A percentile compares a stretch with the other conserved stretches of the same genome.
These are phyloP conservation scores for Vulpes lagopus DNA, from an alignment of 2,113 vertebrate genomes.

Conservation along the genomic window DNA sequence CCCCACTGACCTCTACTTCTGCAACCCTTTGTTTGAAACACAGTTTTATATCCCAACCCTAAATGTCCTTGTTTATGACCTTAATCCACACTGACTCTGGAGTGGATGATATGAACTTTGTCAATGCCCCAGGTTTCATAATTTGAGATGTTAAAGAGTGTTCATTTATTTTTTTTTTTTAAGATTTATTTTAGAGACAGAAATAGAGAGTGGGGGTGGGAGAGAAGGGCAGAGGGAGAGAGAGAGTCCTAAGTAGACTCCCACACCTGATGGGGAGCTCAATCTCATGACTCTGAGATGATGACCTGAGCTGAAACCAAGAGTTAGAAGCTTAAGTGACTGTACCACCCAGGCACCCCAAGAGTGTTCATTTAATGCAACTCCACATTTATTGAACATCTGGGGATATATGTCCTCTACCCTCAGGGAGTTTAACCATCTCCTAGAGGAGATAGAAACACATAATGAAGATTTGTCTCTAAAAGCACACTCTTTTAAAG, in stretches of 20 bases:
- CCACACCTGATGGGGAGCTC: neutral
- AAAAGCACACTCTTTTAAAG: conserved; percentile 1
- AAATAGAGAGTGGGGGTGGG: neutral
- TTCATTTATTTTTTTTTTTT: neutral
- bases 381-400: neutral
- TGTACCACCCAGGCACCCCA: neutral
- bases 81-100: conserved; percentile 9
- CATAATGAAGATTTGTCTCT: neutral
- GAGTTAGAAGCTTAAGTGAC: neutral
- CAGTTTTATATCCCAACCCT: conserved; percentile 11
- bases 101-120: neutral
- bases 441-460: conserved; percentile 28
- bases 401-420: neutral
- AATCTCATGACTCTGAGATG: neutral
- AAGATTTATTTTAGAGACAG: neutral
- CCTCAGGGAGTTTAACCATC: neutral
- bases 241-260: neutral
- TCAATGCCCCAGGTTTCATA: neutral
- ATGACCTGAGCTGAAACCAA: neutral
- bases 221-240: neutral
- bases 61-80: conserved; percentile 33
- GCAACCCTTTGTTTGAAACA: neutral
- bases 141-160: neutral
- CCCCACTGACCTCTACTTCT: too few relatives aligned
- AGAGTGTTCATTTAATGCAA: neutral